Percentiles rank a stretch among this genome's conserved stretches.
Evolutionary conservation across 2,888 invertebrate species (phyloP).

Genomic region (Pachymerium ferrugineum): DNA sequence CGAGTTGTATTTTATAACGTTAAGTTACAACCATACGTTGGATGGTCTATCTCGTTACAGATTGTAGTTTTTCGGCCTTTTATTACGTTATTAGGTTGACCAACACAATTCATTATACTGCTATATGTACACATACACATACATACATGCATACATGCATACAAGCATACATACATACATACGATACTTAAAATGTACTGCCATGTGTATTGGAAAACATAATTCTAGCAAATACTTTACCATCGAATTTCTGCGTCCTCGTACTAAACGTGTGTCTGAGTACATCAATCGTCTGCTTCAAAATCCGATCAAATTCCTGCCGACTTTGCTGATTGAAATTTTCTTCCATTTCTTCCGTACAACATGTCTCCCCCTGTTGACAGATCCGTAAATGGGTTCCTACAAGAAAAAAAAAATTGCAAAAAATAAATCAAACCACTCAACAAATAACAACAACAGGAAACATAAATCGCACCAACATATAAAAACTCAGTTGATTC

Average conservation of each 20-base stretch:
- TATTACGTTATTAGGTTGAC: too few relatives aligned
- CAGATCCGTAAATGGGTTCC: conserved; percentile 51
- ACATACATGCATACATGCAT: too few relatives aligned
- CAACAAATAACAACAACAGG: neutral
- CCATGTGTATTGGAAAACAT: too few relatives aligned
- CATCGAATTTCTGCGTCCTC: conserved; percentile 76
- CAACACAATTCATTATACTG: too few relatives aligned
- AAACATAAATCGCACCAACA: neutral
- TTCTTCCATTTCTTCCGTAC: conserved; percentile 61
- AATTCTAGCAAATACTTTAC: conserved; percentile 52
- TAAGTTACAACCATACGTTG: too few relatives aligned
- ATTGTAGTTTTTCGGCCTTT: too few relatives aligned
- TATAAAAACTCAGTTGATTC: neutral
- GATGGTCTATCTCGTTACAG: too few relatives aligned
- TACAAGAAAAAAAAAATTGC: conserved; percentile 50
- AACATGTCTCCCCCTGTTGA: conserved; percentile 57
- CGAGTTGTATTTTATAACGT: too few relatives aligned
- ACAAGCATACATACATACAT: too few relatives aligned
- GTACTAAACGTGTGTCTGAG: conserved; percentile 67
- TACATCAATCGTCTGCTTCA: conserved; percentile 68
- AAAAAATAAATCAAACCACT: neutral
- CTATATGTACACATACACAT: too few relatives aligned
- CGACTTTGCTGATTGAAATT: conserved; percentile 65
- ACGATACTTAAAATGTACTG: too few relatives aligned
- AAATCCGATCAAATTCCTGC: conserved; percentile 66